Evolutionary conservation across 2,113 vertebrate species (phyloP), one percentile per base, ranked within the genome.

Genomic region (Cairina moschata): DNA sequence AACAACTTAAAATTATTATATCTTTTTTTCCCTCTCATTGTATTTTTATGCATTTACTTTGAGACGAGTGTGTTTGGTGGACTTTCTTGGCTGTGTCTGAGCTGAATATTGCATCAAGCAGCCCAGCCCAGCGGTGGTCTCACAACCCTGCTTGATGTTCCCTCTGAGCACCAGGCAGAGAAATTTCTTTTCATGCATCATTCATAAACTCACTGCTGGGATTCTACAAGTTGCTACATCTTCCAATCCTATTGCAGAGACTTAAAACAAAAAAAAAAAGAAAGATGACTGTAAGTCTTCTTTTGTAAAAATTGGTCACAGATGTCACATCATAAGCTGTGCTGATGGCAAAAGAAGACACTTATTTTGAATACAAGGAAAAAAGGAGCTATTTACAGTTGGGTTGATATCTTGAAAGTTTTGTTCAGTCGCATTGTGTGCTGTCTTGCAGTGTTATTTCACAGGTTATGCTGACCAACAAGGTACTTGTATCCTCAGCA

Each of bases 131-230:
- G 85, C 67, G 81, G 71, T 59, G 59, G 66, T 83, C 83, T 90
- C 0, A 0, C 40, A 94, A 8, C 20, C 38, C 74, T 68, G 25
- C 85, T 83, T 95, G 86, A 77, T 93, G 93, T 78, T 91, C 89
- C 95, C 79, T 96, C 86, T 91, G 75, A 91, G 75, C 3, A 1
- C 46, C 36, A 79, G 68, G 74, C 22, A 32, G 75, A 66, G 83
- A 83, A 55, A 72, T 92, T 97, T 96, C 89, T 86, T 91, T 97
- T 97, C 69, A 97, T 92, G 65, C 81, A 95, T 97, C 90, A 93
- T 96, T 96, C 93, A 96, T 96, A 93, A 96, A 92, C 52, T 75
- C 23, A 91, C 81, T 82, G 76, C 91, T 93, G 38, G 81, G 87
- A 91, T 89, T 91, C 91, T 87, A 91, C 38, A 78, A 86, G 83